Conservation (phyloP, 2,797 vertebrate genomes). For the Mormyrops boulengeri region DNA sequence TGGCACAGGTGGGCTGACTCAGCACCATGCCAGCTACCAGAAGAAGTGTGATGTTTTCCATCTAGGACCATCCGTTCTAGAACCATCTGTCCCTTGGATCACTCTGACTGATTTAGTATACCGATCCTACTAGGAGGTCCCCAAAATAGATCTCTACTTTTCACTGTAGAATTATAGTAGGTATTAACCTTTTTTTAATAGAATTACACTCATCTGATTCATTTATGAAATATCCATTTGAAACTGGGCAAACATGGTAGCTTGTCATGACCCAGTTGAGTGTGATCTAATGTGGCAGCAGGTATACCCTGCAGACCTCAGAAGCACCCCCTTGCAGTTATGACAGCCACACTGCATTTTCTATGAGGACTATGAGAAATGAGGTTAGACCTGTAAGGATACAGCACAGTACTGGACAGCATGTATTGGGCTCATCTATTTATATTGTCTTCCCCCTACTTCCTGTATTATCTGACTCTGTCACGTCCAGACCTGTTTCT, state of each 20-base stretch:
- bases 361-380: neutral
- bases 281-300: neutral
- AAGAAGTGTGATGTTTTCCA: neutral
- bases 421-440: neutral
- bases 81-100: constrained; percentile 8
- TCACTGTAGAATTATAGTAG: neutral
- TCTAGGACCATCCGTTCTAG: neutral
- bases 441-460: neutral
- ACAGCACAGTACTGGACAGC: neutral
- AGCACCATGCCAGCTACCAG: neutral
- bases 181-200: neutral
- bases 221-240: neutral
- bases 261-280: neutral
- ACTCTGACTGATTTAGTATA: constrained; percentile 1
- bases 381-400: neutral
- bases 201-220: neutral
- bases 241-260: neutral
- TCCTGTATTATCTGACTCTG: neutral
- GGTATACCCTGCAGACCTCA: neutral
- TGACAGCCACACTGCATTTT: neutral
- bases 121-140: neutral
- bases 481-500: neutral
- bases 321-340: neutral
- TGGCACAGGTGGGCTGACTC: neutral
- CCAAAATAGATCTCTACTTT: constrained; percentile 1